Evolutionary conservation across 2,113 vertebrate species (phyloP).

Genomic region (Prionailurus bengalensis): DNA sequence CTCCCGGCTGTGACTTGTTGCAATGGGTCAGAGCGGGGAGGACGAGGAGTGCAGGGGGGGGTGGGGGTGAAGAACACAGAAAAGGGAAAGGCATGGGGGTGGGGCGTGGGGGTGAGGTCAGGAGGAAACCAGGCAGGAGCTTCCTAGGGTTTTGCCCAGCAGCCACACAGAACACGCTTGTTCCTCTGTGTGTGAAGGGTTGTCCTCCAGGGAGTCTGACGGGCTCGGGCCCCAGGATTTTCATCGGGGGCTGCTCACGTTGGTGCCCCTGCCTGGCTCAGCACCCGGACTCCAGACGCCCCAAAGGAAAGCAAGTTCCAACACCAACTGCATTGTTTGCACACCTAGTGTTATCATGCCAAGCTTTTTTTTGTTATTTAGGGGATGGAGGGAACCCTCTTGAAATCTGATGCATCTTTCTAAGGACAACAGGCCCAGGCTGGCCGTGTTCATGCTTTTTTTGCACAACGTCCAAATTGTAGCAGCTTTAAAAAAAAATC

Average conservation of each 20-base stretch:
- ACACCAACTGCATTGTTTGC: background rate
- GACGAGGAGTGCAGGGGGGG: too few species aligned
- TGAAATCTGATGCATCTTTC: background rate
- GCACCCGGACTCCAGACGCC: background rate
- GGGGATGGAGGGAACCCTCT: too few species aligned
- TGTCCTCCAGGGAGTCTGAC: background rate
- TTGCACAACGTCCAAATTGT: too few species aligned
- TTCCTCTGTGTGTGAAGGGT: too few species aligned
- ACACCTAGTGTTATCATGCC: too few species aligned
- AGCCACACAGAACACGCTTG: too few species aligned
- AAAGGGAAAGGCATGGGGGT: rapidly evolving
- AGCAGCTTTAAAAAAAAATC: too few species aligned
- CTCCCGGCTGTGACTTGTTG: background rate
- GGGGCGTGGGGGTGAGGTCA: too few species aligned
- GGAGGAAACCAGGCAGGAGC: background rate
- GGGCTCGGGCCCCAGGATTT: too few species aligned
- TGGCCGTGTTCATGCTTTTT: rapidly evolving
- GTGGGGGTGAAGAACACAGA: too few species aligned
- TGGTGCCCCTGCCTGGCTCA: rapidly evolving
- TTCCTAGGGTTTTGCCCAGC: background rate
- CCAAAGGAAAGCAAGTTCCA: background rate
- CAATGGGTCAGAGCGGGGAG: too few species aligned
- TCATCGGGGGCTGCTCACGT: rapidly evolving
- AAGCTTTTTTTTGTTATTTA: background rate
- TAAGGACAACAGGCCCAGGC: too few species aligned